Evolutionary conservation across 2,113 vertebrate genomes (phyloP), one percentile per base, ranked within the genome.

Genomic region (Lota lota): DNA sequence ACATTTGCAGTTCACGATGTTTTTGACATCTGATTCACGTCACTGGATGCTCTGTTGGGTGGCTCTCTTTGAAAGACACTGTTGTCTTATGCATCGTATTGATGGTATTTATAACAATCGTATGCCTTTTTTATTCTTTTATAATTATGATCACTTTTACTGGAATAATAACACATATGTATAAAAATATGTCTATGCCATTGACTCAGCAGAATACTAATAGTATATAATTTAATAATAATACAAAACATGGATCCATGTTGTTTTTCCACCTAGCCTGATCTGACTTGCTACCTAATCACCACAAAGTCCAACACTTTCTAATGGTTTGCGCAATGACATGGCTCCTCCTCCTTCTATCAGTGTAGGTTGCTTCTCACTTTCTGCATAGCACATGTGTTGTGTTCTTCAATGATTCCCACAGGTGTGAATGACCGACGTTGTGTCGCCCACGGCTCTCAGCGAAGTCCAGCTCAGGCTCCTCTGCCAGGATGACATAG

Each of bases 401-500:
- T 18, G n/a, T 18, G n/a, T 6, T 18, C n/a, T 18, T n/a, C 16
- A 17, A 4, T n/a, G 53, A 56, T 56, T 22, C 33, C 62, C 74
- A 61, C 90, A 99, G 97, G 95, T 75, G 95, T 99, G 97, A 96
- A 99, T 99, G 97, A 98, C 95, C 94, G 95, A 98, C 93, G 94
- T 94, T 87, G 95, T 95, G 90, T 90, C 95, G 61, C 93, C 94
- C 90, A 91, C 93, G 77, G 95, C 96, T 78, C 94, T 98, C 83
- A 95, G 93, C 40, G 95, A 99, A 93, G 93, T 98, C 88, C 94
- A 94, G 87, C 95, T 99, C 87, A 96, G 97, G 79, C 95, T 99
- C 67, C 94, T 99, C 68, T 97, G 96, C 92, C 97, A 96, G 82
- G 93, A 98, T 98, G 97, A 99, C 97, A 97, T 99, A 98, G 95